Conservation (phyloP, 2,797 vertebrate genomes). For the Eptatretus atami region DNA sequence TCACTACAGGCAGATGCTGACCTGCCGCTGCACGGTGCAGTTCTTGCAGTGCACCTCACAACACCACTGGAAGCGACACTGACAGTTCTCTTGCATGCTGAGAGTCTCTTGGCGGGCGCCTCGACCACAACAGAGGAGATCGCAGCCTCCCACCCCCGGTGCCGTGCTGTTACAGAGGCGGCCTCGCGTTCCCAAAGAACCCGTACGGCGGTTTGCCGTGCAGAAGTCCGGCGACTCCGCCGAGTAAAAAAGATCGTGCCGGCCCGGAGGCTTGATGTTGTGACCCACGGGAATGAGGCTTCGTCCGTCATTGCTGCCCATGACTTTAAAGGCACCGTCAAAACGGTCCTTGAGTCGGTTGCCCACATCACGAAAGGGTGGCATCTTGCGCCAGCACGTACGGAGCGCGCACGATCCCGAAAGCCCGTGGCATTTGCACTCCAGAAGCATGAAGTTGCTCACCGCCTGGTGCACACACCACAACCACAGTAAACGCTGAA, state of each 20-base stretch:
- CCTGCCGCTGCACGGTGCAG: conserved; percentile 4
- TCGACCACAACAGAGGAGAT: conserved; percentile 7
- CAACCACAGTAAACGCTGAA: background rate
- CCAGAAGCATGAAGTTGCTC: conserved; percentile 5
- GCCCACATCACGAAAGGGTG: conserved; percentile 7
- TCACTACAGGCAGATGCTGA: conserved; percentile 6
- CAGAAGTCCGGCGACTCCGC: conserved; percentile 8
- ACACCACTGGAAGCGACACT: conserved; percentile 8
- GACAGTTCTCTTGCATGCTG: conserved; percentile 8
- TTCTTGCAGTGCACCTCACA: conserved; percentile 7
- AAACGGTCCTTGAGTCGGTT: conserved; percentile 7
- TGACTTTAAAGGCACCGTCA: conserved; percentile 7
- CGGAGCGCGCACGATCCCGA: conserved; percentile 6
- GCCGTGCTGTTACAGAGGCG: conserved; percentile 7
- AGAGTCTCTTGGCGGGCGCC: conserved; percentile 6
- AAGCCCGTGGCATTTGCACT: conserved; percentile 8
- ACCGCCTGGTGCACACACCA: background rate
- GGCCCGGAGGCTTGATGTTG: conserved; percentile 6
- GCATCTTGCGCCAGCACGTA: conserved; percentile 9
- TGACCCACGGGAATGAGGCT: conserved; percentile 7
- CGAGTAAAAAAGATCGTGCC: conserved; percentile 7
- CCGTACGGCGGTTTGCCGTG: conserved; percentile 6
- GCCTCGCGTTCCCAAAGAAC: conserved; percentile 5
- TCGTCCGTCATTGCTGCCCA: conserved; percentile 7
- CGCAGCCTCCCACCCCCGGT: conserved; percentile 7